Evolutionary conservation across 2,797 vertebrate genomes (phyloP).

Genomic region (Ataeniobius toweri): DNA sequence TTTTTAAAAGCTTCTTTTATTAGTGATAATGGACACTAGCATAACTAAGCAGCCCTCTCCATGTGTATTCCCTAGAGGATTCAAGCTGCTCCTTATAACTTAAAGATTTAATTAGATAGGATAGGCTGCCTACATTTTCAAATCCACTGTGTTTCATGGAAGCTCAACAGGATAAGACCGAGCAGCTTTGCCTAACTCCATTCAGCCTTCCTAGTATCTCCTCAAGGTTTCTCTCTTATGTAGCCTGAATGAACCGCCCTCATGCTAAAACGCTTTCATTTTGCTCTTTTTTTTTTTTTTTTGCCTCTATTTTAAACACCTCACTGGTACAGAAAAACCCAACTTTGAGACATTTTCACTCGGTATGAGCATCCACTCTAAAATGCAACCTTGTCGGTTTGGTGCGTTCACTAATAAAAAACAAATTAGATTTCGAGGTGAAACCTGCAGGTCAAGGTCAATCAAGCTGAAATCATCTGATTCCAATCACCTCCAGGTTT

Average conservation of each 20-base stretch:
- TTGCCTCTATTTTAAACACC: background rate
- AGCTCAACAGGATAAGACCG: background rate
- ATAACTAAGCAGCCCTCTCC: too few species aligned
- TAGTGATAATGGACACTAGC: too few species aligned
- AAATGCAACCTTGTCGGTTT: background rate
- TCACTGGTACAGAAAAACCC: background rate
- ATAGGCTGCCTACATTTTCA: background rate
- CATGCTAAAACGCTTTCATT: background rate
- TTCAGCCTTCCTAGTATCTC: background rate
- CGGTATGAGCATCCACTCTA: background rate
- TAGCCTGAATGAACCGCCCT: background rate
- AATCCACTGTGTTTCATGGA: background rate
- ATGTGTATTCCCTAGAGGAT: too few species aligned
- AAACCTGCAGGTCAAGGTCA: background rate
- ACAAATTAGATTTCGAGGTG: background rate
- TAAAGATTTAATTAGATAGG: background rate
- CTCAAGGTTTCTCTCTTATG: background rate
- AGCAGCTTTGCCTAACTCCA: background rate
- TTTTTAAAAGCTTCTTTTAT: background rate
- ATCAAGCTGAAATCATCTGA: background rate
- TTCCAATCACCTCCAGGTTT: background rate
- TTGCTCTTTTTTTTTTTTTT: background rate
- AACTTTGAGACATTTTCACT: background rate
- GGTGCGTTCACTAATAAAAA: background rate
- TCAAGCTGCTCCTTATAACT: background rate